These are phyloP conservation scores for Petrophora chlorosata DNA, from an alignment of 2,888 invertebrate species.

Conservation along the genomic window DNA sequence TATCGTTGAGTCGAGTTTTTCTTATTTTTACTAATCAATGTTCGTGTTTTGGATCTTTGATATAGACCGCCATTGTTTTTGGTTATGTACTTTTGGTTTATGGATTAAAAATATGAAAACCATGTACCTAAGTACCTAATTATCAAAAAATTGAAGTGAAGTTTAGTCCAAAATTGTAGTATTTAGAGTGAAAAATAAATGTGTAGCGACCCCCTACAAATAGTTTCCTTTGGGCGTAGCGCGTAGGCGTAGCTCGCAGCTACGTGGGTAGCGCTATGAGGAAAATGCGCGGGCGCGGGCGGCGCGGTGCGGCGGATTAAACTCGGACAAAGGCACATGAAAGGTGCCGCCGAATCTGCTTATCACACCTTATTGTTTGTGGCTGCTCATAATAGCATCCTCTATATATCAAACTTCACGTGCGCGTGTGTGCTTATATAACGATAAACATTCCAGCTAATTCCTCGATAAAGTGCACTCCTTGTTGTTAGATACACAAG, in stretches of 20 bases:
- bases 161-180: background rate
- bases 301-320: conserved; percentile 75
- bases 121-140: background rate
- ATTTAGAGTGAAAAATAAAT: background rate
- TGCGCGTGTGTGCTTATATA: conserved; percentile 53
- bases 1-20: conserved; percentile 14
- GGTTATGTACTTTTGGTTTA: background rate
- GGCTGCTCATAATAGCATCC: conserved; percentile 69
- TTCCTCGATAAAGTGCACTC: conserved; percentile 32
- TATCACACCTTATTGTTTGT: conserved; percentile 77
- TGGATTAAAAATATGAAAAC: background rate
- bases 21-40: conserved; percentile 18
- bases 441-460: conserved; percentile 45
- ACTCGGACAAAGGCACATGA: conserved; percentile 77
- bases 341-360: conserved; percentile 78
- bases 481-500: background rate
- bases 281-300: background rate
- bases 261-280: background rate
- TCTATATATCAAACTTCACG: conserved; percentile 66
- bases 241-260: conserved; percentile 48
- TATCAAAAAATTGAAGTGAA: background rate
- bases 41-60: conserved; percentile 16
- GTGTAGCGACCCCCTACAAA: conserved; percentile 30
- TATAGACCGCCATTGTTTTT: conserved; percentile 12
- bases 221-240: conserved; percentile 38